Conservation (phyloP, 2,888 invertebrate species). For the Pandemis cinnamomeana region DNA sequence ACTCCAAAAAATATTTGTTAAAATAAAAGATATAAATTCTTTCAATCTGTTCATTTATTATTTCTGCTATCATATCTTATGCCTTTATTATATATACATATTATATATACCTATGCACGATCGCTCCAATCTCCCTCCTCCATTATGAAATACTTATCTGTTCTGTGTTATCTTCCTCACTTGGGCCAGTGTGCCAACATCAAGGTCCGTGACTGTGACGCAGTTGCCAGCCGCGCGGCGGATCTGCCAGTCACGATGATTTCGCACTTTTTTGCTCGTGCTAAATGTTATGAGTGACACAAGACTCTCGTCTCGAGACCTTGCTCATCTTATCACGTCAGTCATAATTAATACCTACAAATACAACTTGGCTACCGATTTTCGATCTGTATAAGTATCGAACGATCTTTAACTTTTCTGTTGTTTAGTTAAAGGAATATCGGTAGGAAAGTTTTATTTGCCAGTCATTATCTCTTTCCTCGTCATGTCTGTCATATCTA, state of each 20-base stretch:
- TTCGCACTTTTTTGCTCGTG: constrained; percentile 11
- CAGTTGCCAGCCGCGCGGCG: constrained; percentile 14
- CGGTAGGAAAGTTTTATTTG: constrained; percentile 1
- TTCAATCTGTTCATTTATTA: constrained; percentile 1
- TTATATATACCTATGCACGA: constrained; percentile 4
- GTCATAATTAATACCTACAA: constrained; percentile 11
- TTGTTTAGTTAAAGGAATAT: not conserved
- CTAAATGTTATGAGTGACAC: constrained; percentile 4
- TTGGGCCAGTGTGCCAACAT: constrained; percentile 6
- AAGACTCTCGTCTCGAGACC: constrained; percentile 7
- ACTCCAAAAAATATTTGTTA: constrained; percentile 8
- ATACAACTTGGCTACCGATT: constrained; percentile 6
- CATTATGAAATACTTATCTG: constrained; percentile 10
- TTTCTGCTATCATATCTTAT: constrained; percentile 5
- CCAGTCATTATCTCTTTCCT: constrained; percentile 45
- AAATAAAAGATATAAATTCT: not conserved
- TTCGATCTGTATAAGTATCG: not conserved
- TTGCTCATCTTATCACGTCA: constrained; percentile 18
- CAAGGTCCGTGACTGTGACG: constrained; percentile 19
- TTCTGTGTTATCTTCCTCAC: not conserved
- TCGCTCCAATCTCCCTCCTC: constrained; percentile 5
- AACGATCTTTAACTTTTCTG: not conserved
- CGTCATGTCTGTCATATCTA: constrained; percentile 3
- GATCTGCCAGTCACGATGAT: constrained; percentile 31
- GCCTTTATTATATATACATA: not conserved